A percentile compares a stretch with the other conserved stretches of the same genome.
Conservation (phyloP, 2,797 vertebrate genomes). For the Rhinogobio ventralis region DNA sequence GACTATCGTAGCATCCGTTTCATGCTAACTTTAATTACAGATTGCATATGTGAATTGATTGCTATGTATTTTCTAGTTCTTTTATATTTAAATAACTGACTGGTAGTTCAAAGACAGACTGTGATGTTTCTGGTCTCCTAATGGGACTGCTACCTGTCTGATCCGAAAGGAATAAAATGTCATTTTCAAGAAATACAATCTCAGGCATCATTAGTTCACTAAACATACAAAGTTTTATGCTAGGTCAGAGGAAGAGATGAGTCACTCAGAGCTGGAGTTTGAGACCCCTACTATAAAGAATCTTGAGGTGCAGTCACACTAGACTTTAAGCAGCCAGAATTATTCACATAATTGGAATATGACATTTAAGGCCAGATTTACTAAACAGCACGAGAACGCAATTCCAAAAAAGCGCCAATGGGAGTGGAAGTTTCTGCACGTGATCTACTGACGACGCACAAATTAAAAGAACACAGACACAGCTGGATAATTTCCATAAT, state of each 20-base stretch:
- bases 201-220: constrained; percentile 1
- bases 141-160: background rate
- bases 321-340: background rate
- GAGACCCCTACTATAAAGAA: no score
- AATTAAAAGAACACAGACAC: background rate
- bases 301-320: background rate
- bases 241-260: background rate
- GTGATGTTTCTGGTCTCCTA: background rate
- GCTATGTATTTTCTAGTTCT: background rate
- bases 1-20: background rate
- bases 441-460: background rate
- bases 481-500: no score
- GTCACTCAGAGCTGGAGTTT: background rate
- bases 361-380: no score
- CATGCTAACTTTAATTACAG: background rate
- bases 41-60: background rate
- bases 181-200: background rate
- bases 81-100: background rate
- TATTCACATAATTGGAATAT: background rate
- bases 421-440: no score
- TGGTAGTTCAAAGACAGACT: background rate
- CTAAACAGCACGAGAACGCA: no score
- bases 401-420: no score
- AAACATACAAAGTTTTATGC: background rate
- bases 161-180: background rate